Conservation (phyloP, 2,888 invertebrate genomes). For the Dicyrtomina minuta region DNA sequence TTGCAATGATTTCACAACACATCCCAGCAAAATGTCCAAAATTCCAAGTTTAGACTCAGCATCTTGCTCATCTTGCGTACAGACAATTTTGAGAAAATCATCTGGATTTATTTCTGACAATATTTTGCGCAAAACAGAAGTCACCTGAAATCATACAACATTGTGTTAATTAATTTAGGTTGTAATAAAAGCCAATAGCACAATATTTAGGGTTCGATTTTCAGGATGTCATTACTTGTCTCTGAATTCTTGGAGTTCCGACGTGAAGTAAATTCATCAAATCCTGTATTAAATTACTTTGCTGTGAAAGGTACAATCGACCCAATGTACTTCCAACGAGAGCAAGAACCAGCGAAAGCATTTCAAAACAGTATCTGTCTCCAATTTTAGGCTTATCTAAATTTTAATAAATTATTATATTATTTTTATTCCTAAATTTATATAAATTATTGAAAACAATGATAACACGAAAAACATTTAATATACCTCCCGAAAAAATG, state of each 20-base stretch:
- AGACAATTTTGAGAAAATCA: constrained; percentile 72
- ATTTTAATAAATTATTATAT: too few relatives aligned
- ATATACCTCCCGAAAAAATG: constrained; percentile 41
- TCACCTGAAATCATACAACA: constrained; percentile 63
- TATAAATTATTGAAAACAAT: too few relatives aligned
- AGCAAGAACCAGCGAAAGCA: constrained; percentile 92
- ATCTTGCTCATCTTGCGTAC: constrained; percentile 19
- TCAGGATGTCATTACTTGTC: constrained; percentile 66
- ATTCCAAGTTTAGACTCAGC: constrained; percentile 64
- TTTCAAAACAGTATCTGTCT: constrained; percentile 97
- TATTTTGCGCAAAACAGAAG: constrained; percentile 80
- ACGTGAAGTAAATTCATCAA: constrained; percentile 84
- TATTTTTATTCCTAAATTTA: too few relatives aligned
- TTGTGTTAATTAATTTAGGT: too few relatives aligned
- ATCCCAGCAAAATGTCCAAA: constrained; percentile 84
- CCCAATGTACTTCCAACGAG: constrained; percentile 90
- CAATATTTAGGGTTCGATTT: too few relatives aligned
- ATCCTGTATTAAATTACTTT: constrained; percentile 79
- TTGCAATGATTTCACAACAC: constrained; percentile 86
- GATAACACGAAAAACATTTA: not conserved
- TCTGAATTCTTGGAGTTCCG: constrained; percentile 89
- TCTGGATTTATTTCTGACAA: constrained; percentile 86
- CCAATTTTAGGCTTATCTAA: constrained; percentile 57
- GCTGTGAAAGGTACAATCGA: constrained; percentile 84
- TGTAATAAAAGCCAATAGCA: too few relatives aligned